Conservation (phyloP, 2,888 invertebrate genomes). For the Mimumesa dahlbomi region DNA sequence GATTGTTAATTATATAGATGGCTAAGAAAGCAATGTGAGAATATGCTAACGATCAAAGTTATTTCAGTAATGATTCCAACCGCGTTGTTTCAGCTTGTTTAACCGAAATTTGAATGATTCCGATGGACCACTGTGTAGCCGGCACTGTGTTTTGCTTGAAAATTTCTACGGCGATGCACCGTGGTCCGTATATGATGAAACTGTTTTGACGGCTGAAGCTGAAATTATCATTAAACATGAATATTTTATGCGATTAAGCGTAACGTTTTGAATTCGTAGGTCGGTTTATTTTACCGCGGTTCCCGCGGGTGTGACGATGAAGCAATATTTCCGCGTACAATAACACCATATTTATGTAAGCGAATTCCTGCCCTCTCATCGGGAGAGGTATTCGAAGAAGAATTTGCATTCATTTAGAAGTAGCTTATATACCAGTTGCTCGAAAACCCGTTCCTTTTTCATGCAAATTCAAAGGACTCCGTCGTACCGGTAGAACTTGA, state of each 20-base stretch:
- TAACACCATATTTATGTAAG: conserved; percentile 71
- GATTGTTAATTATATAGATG: too few species aligned
- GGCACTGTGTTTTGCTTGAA: too few species aligned
- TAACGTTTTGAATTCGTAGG: conserved; percentile 50
- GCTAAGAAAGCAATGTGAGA: too few species aligned
- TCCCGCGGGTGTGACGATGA: conserved; percentile 40
- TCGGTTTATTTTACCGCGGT: conserved; percentile 40
- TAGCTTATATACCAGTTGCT: conserved; percentile 70
- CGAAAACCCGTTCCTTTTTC: conserved; percentile 67
- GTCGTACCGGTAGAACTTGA: conserved; percentile 42
- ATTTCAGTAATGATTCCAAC: too few species aligned
- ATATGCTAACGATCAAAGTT: too few species aligned
- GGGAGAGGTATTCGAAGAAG: conserved; percentile 67
- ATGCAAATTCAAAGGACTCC: conserved; percentile 69
- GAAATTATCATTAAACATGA: conserved; percentile 54
- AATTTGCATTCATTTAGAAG: conserved; percentile 73
- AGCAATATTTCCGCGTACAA: conserved; percentile 60
- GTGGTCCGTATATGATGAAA: too few species aligned
- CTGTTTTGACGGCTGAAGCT: conserved; percentile 10
- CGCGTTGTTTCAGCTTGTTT: too few species aligned
- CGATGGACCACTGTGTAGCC: too few species aligned
- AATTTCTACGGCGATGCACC: too few species aligned
- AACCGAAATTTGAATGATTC: too few species aligned
- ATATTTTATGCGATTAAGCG: conserved; percentile 49
- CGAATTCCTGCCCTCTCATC: conserved; percentile 65